Evolutionary conservation across 2,797 vertebrate species (phyloP).

Genomic region (Xiphophorus birchmanni): DNA sequence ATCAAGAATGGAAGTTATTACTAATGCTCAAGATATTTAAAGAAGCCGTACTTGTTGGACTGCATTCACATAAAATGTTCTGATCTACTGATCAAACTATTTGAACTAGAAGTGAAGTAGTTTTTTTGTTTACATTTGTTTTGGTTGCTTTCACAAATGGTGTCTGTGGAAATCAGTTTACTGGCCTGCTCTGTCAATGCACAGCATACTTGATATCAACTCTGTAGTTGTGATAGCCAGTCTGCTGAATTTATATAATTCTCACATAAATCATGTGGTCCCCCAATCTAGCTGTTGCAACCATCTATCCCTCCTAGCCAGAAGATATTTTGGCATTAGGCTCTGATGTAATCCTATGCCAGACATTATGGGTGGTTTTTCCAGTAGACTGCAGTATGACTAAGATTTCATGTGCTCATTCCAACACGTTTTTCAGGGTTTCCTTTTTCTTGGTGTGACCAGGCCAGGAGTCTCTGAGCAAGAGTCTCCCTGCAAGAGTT

Average conservation of each 20-base stretch:
- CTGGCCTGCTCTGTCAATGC: conserved; percentile 10
- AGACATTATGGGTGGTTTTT: conserved; percentile 70
- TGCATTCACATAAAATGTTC: conserved; percentile 35
- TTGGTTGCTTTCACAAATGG: conserved; percentile 59
- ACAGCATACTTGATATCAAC: background rate
- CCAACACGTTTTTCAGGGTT: conserved; percentile 59
- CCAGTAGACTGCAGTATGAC: conserved; percentile 51
- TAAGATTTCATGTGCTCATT: conserved; percentile 64
- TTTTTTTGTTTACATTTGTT: conserved; percentile 62
- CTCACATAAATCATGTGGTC: conserved; percentile 46
- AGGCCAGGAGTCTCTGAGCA: conserved; percentile 49
- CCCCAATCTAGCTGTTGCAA: conserved; percentile 57
- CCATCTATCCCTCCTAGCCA: conserved; percentile 53
- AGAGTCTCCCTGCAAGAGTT: conserved; percentile 42
- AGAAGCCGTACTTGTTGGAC: conserved; percentile 38
- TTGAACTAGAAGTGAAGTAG: conserved; percentile 56
- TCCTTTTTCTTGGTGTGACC: conserved; percentile 3
- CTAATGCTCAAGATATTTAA: conserved; percentile 35
- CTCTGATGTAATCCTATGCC: conserved; percentile 47
- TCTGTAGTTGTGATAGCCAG: background rate
- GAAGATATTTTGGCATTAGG: conserved; percentile 63
- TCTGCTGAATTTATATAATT: conserved; percentile 40
- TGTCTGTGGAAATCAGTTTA: conserved; percentile 30
- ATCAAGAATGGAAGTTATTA: conserved; percentile 35
- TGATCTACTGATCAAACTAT: conserved; percentile 34